Evolutionary conservation across 2,113 vertebrate species (phyloP).

Genomic region (Pseudonaja textilis): DNA sequence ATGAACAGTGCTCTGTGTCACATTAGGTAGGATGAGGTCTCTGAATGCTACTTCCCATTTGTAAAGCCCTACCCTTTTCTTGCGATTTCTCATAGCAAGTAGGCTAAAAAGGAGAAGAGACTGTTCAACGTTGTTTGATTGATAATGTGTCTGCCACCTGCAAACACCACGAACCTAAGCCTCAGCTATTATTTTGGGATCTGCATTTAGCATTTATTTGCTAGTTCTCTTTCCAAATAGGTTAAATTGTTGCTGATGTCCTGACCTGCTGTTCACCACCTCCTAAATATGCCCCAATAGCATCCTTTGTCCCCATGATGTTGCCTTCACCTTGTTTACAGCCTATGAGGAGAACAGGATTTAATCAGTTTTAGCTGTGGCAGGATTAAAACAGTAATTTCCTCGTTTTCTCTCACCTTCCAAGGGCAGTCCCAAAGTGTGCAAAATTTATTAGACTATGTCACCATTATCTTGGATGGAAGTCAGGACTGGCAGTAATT

Average conservation of each 20-base stretch:
- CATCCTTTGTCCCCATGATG: neutral
- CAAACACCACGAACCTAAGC: neutral
- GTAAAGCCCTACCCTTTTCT: neutral
- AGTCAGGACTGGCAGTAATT: neutral
- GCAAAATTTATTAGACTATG: neutral
- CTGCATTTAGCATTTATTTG: neutral
- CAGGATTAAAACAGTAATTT: neutral
- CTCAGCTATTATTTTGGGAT: neutral
- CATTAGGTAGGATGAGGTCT: neutral
- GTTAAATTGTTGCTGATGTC: neutral
- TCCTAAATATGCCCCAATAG: neutral
- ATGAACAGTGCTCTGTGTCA: neutral
- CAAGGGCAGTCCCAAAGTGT: neutral
- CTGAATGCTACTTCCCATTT: neutral
- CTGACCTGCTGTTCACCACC: neutral
- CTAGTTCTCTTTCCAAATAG: neutral
- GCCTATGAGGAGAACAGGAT: neutral
- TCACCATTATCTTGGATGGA: neutral
- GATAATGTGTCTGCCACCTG: neutral
- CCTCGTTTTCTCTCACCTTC: neutral
- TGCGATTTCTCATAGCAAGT: neutral
- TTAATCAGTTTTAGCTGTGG: neutral
- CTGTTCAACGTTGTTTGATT: neutral
- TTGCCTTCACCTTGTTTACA: neutral
- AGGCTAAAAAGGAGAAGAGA: neutral